Evolutionary conservation across 2,888 invertebrate genomes (phyloP).

Genomic region (Melolontha melolontha): DNA sequence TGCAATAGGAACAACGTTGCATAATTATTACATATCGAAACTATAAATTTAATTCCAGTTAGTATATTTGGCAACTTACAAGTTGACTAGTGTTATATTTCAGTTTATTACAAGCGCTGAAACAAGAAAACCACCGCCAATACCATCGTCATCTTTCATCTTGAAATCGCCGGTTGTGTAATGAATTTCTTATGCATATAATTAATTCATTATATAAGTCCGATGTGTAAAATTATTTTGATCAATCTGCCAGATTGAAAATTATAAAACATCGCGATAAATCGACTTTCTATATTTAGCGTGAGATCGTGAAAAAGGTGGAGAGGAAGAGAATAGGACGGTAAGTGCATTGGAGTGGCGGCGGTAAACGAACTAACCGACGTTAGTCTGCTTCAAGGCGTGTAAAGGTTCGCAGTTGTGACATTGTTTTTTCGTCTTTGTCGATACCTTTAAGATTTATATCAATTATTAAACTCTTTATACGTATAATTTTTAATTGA

Average conservation of each 20-base stretch:
- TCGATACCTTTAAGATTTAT: no score
- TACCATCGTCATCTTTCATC: conserved; percentile 23
- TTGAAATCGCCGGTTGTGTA: conserved; percentile 22
- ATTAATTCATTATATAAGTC: conserved; percentile 25
- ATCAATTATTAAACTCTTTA: no score
- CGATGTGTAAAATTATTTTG: conserved; percentile 30
- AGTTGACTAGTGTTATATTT: background rate
- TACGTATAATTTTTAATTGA: no score
- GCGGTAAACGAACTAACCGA: no score
- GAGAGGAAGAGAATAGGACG: no score
- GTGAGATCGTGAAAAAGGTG: background rate
- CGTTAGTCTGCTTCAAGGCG: no score
- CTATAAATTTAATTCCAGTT: conserved; percentile 30
- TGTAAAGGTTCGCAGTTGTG: no score
- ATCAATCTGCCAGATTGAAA: conserved; percentile 31
- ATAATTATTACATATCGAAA: conserved; percentile 26
- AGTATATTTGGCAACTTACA: conserved; percentile 31
- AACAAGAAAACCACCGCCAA: conserved; percentile 28
- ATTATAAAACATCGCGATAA: conserved; percentile 18
- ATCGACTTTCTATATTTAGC: conserved; percentile 18
- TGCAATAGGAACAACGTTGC: conserved; percentile 32
- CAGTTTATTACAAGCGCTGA: conserved; percentile 15
- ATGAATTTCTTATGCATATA: conserved; percentile 29
- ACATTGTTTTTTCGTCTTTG: no score
- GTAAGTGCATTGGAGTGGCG: no score